Evolutionary conservation across 2,797 vertebrate genomes (phyloP), one percentile per base, ranked within the genome.

Genomic region (Artibeus jamaicensis): DNA sequence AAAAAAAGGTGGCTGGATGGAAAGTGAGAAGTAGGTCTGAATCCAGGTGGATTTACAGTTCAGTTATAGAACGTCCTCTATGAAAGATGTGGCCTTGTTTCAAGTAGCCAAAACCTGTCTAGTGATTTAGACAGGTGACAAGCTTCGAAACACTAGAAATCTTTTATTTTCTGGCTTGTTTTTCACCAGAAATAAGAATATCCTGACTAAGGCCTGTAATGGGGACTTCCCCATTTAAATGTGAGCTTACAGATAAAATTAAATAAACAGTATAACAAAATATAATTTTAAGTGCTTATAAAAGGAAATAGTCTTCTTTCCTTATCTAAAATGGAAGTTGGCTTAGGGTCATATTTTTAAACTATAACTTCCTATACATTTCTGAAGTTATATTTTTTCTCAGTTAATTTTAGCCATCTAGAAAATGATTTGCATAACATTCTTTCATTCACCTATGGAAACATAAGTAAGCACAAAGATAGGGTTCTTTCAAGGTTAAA

Each of bases 371-470:
- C 42, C 55, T 57, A 92, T 8, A 90, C 5, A 88, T 42, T 55
- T 91, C 73, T 93, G 34, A 85, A 94, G 67, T 85, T 93, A 82
- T 8, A 62, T 81, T 88, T 94, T 67, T 73, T 55, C 32, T 74
- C 1, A 85, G 22, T 94, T 53, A n/a, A 97, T 55, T 57, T 92
- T 95, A 76, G 1, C 53, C 37, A 95, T 86, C 88, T 93, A 44
- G 34, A 90, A 94, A 94, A 55, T 48, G n/a, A 89, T 85, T 73
- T 44, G 53, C 39, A 22, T 44, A 50, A 84, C 73, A 8, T 6
- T 86, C 89, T 86, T 67, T 65, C 92, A 2, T 57, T 89, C 85
- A 95, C 88, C 86, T 89, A 79, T 44, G 70, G 29, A 97, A 96
- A 94, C 6, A 22, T 89, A 87, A 87, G 6, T 34, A 95, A 76